Percentiles rank a stretch among this genome's conserved stretches.
Conservation (phyloP, 2,113 vertebrate species). For the Lipotes vexillifer region DNA sequence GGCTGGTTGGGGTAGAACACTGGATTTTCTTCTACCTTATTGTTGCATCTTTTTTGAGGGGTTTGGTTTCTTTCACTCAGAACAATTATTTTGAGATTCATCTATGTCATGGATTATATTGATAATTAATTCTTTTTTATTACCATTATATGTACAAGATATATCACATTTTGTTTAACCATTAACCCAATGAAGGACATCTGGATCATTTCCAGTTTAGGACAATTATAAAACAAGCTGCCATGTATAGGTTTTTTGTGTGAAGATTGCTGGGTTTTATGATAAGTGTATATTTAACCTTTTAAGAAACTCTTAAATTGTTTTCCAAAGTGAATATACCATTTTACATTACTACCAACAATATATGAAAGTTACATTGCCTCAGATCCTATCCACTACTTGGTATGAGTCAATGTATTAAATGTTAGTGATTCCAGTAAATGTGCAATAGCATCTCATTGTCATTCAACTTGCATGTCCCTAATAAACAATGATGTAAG, state of each 20-base stretch:
- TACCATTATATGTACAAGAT: not conserved
- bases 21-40: not conserved
- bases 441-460: not conserved
- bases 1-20: not conserved
- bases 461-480: not conserved
- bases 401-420: not conserved
- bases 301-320: not conserved
- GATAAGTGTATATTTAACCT: not conserved
- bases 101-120: not conserved
- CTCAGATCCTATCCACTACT: not conserved
- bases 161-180: not conserved
- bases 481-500: not conserved
- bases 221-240: not conserved
- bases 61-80: not conserved
- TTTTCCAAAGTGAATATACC: not conserved
- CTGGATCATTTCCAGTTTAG: not conserved
- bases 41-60: not conserved
- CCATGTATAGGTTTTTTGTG: not conserved
- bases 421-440: not conserved
- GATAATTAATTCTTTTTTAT: not conserved
- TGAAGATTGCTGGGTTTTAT: not conserved
- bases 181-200: not conserved
- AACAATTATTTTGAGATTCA: not conserved
- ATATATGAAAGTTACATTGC: not conserved
- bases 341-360: not conserved